A percentile compares a stretch with the other conserved stretches of the same genome.
Conservation (phyloP, 2,797 vertebrate species). For the Peromyscus aztecus region DNA sequence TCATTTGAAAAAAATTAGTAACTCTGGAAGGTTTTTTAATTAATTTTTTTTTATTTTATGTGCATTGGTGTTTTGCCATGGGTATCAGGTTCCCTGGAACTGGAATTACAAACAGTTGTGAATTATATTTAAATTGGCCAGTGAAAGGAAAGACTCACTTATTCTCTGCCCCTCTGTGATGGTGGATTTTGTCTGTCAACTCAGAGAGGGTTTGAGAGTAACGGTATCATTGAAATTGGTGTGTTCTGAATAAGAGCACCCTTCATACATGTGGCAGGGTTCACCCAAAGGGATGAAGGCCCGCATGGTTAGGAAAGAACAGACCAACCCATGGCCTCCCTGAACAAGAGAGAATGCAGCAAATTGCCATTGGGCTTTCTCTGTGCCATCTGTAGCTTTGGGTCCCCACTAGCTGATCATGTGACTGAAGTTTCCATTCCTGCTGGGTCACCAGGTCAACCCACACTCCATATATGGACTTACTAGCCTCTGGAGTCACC, state of each 20-base stretch:
- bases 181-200: not conserved
- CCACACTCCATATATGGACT: not conserved
- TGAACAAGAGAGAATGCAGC: not conserved
- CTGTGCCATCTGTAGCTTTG: not conserved
- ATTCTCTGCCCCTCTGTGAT: not conserved
- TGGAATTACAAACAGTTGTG: not conserved
- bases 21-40: not conserved
- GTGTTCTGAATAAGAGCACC: not conserved
- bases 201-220: not conserved
- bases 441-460: not conserved
- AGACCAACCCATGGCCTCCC: not conserved
- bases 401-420: not conserved
- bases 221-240: not conserved
- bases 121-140: not conserved
- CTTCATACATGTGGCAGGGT: not conserved
- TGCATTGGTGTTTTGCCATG: not conserved
- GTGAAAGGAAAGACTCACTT: not conserved
- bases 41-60: not conserved
- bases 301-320: not conserved
- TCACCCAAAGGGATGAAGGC: not conserved
- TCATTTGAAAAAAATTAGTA: not conserved
- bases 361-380: not conserved
- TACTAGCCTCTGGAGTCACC: not conserved
- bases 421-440: not conserved
- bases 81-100: not conserved